Evolutionary conservation across 2,797 vertebrate species (phyloP), one percentile per base, ranked within the genome.

Genomic region (Molossus molossus): DNA sequence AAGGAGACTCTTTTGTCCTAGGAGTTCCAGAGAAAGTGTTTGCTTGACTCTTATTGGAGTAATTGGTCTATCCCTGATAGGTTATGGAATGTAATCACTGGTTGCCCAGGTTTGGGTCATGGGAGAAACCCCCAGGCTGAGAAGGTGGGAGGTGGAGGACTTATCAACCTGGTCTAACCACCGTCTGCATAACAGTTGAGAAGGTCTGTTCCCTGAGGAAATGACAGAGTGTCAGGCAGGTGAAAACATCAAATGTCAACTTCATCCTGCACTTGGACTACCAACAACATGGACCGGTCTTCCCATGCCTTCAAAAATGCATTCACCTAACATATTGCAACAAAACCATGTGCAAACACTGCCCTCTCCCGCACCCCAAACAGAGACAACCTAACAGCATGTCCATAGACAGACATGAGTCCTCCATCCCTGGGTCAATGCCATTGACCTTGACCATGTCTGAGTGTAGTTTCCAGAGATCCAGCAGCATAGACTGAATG

Each of bases 281-380:
- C 0, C 33, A 76, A 2, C 1, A 17, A 17, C 11, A 4, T 4
- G 21, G 9, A 8, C 0, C 14, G 8, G 40, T 25, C 73, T 90
- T 48, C 73, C 8, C 27, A 23, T 9, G 1, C 25, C 60, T 62
- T 67, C 81, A 27, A n/a, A 60, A 48, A 7, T 27, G 9, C n/a
- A 48, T 23, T 6, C 37, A 20, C 62, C 29, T 75, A 50, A 27
- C 57, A 14, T 21, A 14, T 9, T 20, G 18, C 20, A 73, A 21
- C 12, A 12, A 37, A 45, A 21, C 5, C 25, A 27, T 0, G 1
- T 27, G 18, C 12, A 17, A 37, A 14, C 70, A 37, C 25, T 9
- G 3, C 14, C 73, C 9, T 37, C 21, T 29, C 48, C 1, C 0
- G 1, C 0, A 1, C 33, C 6, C 18, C 45, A 1, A 55, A 53